These are phyloP conservation scores for Drosophila elegans DNA, from an alignment of 1,140 invertebrate genomes.

Conservation along the genomic window DNA sequence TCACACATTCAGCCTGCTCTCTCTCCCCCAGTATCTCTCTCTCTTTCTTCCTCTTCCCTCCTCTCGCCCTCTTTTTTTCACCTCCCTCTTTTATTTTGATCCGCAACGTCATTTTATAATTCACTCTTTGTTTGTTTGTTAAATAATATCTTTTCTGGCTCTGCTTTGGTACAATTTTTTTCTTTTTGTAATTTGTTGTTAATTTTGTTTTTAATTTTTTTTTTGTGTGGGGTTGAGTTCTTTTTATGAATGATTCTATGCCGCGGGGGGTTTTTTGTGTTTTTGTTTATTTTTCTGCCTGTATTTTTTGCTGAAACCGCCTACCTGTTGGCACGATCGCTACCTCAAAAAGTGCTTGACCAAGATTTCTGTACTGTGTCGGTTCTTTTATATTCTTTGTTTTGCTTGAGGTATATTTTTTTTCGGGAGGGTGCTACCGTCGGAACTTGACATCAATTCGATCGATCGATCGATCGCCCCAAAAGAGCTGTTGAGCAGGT, in stretches of 20 bases:
- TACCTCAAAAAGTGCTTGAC: conserved; percentile 43
- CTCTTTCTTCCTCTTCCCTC: background rate
- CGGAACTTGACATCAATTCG: conserved; percentile 63
- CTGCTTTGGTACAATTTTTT: conserved; percentile 38
- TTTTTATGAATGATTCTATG: conserved; percentile 44
- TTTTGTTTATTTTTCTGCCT: conserved; percentile 20
- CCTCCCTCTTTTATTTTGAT: conserved; percentile 19
- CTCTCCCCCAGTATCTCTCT: conserved; percentile 7
- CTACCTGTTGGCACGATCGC: conserved; percentile 54
- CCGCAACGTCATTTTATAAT: conserved; percentile 54
- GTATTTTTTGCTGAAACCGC: conserved; percentile 35
- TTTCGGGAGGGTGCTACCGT: conserved; percentile 48
- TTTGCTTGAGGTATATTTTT: conserved; percentile 40
- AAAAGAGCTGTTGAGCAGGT: conserved; percentile 47
- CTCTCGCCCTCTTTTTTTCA: conserved; percentile 4
- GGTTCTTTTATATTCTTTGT: conserved; percentile 40
- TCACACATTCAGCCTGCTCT: conserved; percentile 28
- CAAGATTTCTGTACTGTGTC: conserved; percentile 46
- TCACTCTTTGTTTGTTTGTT: conserved; percentile 67
- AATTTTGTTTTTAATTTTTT: conserved; percentile 55
- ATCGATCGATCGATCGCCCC: conserved; percentile 19
- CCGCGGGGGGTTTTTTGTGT: conserved; percentile 21
- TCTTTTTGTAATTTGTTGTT: conserved; percentile 33
- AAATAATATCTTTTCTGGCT: conserved; percentile 51
- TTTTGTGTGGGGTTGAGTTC: conserved; percentile 8